phyloP scores from a whole-genome alignment of 2,113 vertebrate species.

The Alces alces region DNA sequence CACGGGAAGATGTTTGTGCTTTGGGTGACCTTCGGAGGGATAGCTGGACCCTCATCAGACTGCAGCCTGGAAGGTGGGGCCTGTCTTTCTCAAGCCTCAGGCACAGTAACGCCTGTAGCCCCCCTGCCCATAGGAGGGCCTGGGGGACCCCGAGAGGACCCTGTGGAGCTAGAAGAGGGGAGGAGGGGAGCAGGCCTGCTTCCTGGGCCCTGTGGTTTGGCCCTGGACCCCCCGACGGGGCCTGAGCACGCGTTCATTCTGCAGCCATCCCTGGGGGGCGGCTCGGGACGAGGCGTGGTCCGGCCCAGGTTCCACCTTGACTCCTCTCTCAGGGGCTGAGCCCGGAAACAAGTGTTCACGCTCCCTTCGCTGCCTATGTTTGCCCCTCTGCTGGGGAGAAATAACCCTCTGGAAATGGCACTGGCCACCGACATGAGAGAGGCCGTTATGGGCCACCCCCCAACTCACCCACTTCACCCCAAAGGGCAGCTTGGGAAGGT shows the following conservation, averaged over 20 bases:
- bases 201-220: background rate
- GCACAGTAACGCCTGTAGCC: background rate
- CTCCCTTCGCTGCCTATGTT: accelerated
- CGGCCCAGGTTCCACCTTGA: accelerated
- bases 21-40: background rate
- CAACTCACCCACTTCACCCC: background rate
- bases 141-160: background rate
- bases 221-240: background rate
- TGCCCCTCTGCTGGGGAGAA: background rate
- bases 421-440: accelerated
- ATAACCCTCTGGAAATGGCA: accelerated
- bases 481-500: background rate
- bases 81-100: accelerated
- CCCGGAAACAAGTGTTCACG: accelerated
- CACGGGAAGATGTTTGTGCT: accelerated
- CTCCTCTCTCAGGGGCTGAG: background rate
- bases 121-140: accelerated
- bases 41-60: background rate
- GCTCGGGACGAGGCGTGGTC: background rate
- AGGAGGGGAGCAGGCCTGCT: background rate
- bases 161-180: background rate
- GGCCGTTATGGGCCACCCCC: accelerated
- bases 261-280: background rate
- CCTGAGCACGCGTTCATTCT: accelerated
- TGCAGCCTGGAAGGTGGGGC: background rate